Evolutionary conservation across 2,888 invertebrate species (phyloP).

Genomic region (Pelosia muscerda): DNA sequence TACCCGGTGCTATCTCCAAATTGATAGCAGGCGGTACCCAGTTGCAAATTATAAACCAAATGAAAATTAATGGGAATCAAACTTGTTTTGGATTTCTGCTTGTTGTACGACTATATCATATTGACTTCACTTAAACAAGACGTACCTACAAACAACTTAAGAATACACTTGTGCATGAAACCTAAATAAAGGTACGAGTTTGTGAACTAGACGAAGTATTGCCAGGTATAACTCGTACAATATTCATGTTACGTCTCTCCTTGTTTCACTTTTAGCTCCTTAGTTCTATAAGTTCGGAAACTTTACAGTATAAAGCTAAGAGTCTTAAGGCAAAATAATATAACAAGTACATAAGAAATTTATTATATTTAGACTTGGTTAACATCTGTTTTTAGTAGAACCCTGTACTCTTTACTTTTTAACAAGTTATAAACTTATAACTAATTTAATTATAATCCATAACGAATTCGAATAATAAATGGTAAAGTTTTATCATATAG

Average conservation of each 20-base stretch:
- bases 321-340: slow-evolving; percentile 13
- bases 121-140: slow-evolving; percentile 25
- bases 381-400: neutral
- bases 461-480: neutral
- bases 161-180: slow-evolving; percentile 21
- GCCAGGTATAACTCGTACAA: neutral
- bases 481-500: too few species aligned
- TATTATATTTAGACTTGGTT: slow-evolving; percentile 2
- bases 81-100: too few species aligned
- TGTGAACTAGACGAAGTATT: neutral
- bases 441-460: neutral
- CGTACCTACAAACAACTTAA: neutral
- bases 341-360: slow-evolving; percentile 10
- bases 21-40: too few species aligned
- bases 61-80: too few species aligned
- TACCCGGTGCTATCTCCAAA: too few species aligned
- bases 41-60: too few species aligned
- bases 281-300: slow-evolving; percentile 6
- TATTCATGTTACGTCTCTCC: slow-evolving; percentile 12
- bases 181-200: slow-evolving; percentile 20
- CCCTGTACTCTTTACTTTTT: neutral
- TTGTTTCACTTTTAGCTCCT: slow-evolving; percentile 10
- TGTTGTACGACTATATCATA: too few species aligned
- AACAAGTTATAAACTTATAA: neutral
- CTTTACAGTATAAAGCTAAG: slow-evolving; percentile 8